A percentile compares a stretch with the other conserved stretches of the same genome.
Conservation (phyloP, 2,888 invertebrate genomes). For the Noctua janthe region DNA sequence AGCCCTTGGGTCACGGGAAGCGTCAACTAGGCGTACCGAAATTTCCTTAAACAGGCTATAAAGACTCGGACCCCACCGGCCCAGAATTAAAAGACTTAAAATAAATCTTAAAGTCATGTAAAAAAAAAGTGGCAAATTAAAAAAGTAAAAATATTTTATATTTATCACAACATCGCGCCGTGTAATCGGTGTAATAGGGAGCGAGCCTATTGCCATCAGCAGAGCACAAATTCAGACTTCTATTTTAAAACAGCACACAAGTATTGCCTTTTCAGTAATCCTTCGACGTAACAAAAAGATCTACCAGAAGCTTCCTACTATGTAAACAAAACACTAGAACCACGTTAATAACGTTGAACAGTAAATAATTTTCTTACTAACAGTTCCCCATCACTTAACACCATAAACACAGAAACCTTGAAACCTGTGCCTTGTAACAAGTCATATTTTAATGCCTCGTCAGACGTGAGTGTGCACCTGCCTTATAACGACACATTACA, state of each 20-base stretch:
- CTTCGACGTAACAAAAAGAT: not conserved
- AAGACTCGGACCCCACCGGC: too few species aligned
- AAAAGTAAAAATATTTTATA: too few species aligned
- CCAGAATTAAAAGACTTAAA: too few species aligned
- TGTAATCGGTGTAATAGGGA: not conserved
- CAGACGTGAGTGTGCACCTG: slow-evolving; percentile 25
- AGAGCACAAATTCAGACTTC: not conserved
- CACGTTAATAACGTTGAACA: slow-evolving; percentile 9
- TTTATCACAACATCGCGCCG: too few species aligned
- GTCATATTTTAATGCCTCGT: slow-evolving; percentile 28
- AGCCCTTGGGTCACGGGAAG: too few species aligned
- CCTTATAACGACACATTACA: slow-evolving; percentile 23
- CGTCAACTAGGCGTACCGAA: too few species aligned
- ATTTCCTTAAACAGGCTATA: too few species aligned
- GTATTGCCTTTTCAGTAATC: not conserved
- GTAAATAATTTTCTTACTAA: slow-evolving; percentile 31
- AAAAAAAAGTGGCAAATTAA: too few species aligned
- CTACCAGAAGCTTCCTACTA: not conserved
- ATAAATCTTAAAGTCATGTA: too few species aligned
- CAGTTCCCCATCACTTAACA: not conserved
- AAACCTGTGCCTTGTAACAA: slow-evolving; percentile 27
- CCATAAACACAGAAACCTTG: slow-evolving; percentile 37
- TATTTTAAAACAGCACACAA: not conserved
- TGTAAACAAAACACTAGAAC: slow-evolving; percentile 14
- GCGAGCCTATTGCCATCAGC: not conserved